Conservation (phyloP, 2,888 invertebrate genomes). For the Leptinotarsa juncta region DNA sequence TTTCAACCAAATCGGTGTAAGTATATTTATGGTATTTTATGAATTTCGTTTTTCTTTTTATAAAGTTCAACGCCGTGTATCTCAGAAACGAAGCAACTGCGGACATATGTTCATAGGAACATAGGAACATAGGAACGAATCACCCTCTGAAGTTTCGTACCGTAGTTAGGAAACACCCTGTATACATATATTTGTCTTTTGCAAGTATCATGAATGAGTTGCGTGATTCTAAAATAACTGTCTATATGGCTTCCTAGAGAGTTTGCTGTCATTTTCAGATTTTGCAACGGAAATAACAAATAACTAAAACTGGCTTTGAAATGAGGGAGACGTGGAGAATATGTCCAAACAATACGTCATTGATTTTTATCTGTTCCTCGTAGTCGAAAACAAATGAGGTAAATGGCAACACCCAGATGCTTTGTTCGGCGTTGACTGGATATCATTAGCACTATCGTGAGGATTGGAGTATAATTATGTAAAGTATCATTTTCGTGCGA, state of each 20-base stretch:
- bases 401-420: not conserved
- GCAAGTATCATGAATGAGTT: no score
- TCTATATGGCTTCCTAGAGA: not conserved
- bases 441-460: not conserved
- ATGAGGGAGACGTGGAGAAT: not conserved
- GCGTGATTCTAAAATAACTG: not conserved
- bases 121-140: no score
- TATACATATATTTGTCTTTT: no score
- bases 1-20: no score
- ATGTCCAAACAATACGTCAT: not conserved
- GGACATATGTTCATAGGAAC: no score
- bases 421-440: not conserved
- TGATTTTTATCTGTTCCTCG: slow-evolving; percentile 1
- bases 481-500: not conserved
- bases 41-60: no score
- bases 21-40: no score
- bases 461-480: not conserved
- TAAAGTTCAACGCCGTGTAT: no score
- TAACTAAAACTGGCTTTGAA: not conserved
- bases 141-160: no score
- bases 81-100: no score
- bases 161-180: no score
- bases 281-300: slow-evolving; percentile 2
- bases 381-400: slow-evolving; percentile 10
- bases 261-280: slow-evolving; percentile 8